phyloP scores from a whole-genome alignment of 92 coral and sea anemone genomes.

The Palythoa caribaeorum region DNA sequence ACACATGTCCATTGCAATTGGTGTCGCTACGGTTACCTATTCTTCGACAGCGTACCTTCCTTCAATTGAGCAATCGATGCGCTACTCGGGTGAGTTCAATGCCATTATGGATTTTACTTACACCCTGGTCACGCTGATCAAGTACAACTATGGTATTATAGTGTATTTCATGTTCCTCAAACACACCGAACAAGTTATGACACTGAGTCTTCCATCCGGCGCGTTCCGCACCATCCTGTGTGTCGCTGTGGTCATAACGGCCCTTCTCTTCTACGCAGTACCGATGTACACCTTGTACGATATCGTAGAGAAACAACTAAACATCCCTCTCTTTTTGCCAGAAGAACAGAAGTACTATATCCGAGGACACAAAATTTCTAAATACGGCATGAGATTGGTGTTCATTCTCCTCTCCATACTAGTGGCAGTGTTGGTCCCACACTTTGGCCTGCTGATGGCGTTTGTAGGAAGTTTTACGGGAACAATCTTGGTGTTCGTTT shows the following conservation, averaged over 20 bases:
- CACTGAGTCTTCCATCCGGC: conserved; percentile 81
- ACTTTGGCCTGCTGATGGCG: conserved; percentile 90
- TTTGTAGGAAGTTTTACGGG: conserved; percentile 94
- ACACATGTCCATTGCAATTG: conserved; percentile 91
- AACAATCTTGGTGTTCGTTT: conserved; percentile 82
- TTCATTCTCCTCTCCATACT: conserved; percentile 81
- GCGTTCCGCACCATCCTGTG: conserved; percentile 82
- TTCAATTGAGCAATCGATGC: conserved; percentile 87
- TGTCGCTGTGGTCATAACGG: conserved; percentile 81
- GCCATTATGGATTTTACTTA: conserved; percentile 96
- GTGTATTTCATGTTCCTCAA: conserved; percentile 88
- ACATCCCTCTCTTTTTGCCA: conserved; percentile 75
- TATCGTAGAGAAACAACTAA: conserved; percentile 86
- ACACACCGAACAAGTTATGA: conserved; percentile 93
- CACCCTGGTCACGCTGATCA: conserved; percentile 86
- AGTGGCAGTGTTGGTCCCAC: conserved; percentile 91
- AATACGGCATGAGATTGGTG: conserved; percentile 72
- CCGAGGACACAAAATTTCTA: conserved; percentile 70
- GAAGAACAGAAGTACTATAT: conserved; percentile 78
- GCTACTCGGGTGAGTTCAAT: conserved; percentile 87
- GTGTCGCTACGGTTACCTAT: conserved; percentile 80
- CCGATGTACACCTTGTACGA: conserved; percentile 92
- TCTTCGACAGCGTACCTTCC: conserved; percentile 90
- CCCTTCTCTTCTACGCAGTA: conserved; percentile 85
- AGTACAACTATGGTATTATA: conserved; percentile 88